Evolutionary conservation across 2,888 invertebrate species (phyloP).

Genomic region (Ormyrus labotus): DNA sequence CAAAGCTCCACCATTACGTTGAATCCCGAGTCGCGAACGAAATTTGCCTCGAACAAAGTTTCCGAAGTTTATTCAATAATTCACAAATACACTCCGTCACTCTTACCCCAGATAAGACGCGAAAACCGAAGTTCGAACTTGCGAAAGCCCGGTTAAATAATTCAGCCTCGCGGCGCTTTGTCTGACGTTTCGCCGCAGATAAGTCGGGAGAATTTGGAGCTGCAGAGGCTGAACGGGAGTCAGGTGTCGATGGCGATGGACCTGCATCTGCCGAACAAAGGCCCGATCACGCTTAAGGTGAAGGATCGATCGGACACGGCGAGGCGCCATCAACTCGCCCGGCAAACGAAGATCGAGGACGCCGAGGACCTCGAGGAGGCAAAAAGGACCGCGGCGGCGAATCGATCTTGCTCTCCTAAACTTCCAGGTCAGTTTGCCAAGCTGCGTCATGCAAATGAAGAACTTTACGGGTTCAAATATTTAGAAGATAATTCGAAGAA

Average conservation of each 20-base stretch:
- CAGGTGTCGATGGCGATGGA: conserved; percentile 88
- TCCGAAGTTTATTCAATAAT: no score
- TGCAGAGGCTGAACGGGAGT: conserved; percentile 75
- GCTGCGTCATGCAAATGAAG: no score
- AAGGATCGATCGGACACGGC: conserved; percentile 83
- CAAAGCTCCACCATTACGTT: no score
- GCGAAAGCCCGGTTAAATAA: no score
- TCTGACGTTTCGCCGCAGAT: neutral
- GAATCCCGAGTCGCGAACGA: no score
- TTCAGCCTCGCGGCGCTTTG: no score
- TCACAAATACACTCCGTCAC: no score
- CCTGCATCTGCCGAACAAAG: conserved; percentile 82
- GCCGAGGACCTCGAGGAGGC: conserved; percentile 77
- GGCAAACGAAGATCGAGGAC: conserved; percentile 87
- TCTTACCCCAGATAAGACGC: no score
- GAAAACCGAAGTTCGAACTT: no score
- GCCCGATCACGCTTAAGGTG: conserved; percentile 79
- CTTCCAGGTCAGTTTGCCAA: conserved; percentile 61
- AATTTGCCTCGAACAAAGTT: no score
- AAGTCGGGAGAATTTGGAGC: conserved; percentile 52
- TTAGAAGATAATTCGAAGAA: no score
- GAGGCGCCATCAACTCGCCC: conserved; percentile 84
- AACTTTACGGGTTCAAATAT: no score
- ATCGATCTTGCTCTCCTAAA: conserved; percentile 63
- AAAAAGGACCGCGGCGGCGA: conserved; percentile 55